Base-by-base conservation (phyloP, 2,888 invertebrate genomes). In the Ptycholaimellus sp. region DNA sequence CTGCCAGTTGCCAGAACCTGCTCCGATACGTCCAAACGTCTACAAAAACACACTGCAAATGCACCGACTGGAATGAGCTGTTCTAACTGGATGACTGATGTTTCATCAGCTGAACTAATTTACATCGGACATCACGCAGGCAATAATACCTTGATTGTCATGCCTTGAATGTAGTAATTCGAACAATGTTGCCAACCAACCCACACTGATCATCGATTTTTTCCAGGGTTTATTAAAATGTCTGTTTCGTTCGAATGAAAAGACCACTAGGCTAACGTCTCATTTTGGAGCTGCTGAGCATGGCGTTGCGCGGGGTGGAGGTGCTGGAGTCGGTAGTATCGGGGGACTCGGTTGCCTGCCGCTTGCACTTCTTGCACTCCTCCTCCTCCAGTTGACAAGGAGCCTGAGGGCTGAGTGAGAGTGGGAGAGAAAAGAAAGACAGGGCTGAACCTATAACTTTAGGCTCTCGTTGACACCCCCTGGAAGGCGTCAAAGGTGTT, bases 1-100 rank as follows among this genome's bases (percentile, higher is more conserved):
- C 45, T 45, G 29, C 52, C 58, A 43, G 46, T 52, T 16, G 44
- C 43, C 18, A 58, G 38, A 37, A 62, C 61, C 41, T 57, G 46
- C 29, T 47, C 45, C 2, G 55, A 50, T 5, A 55, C 53, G 33
- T 49, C 48, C 34, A 51, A n/a, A 41, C 33, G 52, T 49, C n/a
- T 39, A 41, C 2, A 39, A 29, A 35, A 50, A 46, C n/a, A 41
- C 29, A 23, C 38, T 39, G 43, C 36, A 3, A 36, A 35, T 21
- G 43, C 39, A 21, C 27, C 19, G n/a, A n/a, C n/a, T n/a, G n/a
- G n/a, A n/a, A n/a, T n/a, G n/a, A n/a, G n/a, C n/a, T n/a, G n/a
- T n/a, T n/a, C n/a, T 9, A 30, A 7, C 4, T 5, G 7, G 14
- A 29, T 9, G 14, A 9, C 13, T n/a, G n/a, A n/a, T n/a, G n/a